Base-by-base conservation (phyloP, 2,888 invertebrate species). In the Lochmaea crataegi region DNA sequence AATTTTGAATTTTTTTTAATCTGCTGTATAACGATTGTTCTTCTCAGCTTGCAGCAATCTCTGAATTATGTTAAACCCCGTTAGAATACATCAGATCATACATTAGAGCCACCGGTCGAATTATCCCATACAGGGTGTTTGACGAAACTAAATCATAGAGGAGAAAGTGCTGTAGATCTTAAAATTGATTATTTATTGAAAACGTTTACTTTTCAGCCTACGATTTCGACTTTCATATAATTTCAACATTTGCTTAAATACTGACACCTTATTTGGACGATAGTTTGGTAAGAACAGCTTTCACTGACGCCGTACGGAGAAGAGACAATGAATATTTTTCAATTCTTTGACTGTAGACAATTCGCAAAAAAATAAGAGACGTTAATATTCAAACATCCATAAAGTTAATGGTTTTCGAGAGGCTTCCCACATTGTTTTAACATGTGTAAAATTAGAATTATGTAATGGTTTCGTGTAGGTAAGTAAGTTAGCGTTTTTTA, bases 41-140 rank as follows among this genome's bases (percentile, higher is more conserved):
- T 63, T 16, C 63, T 38, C 22, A 53, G 69, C 69, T 69, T 38
- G 41, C 32, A 69, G 69, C 69, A n/a, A 16, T 22, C 16, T 7
- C 61, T 61, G 68, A 61, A 48, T 68, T 61, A 69, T 69, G 69
- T 38, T 51, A 10, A 38, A 18, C 18, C 38, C 69, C 69, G 69
- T 69, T 69, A 69, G 63, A 69, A 51, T 69, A 51, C 63, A 53
- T 63, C 61, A 41, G 51, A 63, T 63, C 69, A 69, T 51, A 63
- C 48, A 6, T 65, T 48, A 9, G 11, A n/a, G 51, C 51, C 53
- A 53, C 53, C 53, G 2, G 53, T 16, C 9, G 11, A 18, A 53
- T 53, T 53, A 18, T 53, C 1, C 10, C 9, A 65, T 65, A 65
- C 65, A 65, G 26, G 65, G 51, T 18, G 16, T 0, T 51, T 0